Percentiles rank a stretch among this genome's conserved stretches.
These are phyloP conservation scores for Lagodon rhomboides DNA, from an alignment of 2,797 vertebrate genomes.

Conservation along the genomic window DNA sequence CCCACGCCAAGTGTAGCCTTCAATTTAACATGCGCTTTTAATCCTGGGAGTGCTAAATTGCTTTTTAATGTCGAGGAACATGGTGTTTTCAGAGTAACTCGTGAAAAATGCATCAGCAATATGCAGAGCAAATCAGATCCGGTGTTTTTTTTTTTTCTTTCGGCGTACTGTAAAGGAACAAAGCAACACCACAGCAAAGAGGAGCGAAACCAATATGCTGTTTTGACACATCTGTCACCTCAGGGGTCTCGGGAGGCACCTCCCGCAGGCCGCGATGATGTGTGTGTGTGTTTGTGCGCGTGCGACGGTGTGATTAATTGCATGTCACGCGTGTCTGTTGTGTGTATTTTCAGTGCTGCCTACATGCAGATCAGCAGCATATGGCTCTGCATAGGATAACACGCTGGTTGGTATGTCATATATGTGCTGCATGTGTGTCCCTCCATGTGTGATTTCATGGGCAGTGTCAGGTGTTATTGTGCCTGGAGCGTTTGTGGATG, in stretches of 20 bases:
- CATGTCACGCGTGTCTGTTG: constrained; percentile 22
- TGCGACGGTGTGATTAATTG: constrained; percentile 65
- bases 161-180: constrained; percentile 65
- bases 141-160: constrained; percentile 36
- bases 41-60: constrained; percentile 97
- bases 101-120: constrained; percentile 91
- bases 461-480: constrained; percentile 65
- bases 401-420: constrained; percentile 14
- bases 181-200: constrained; percentile 76
- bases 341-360: constrained; percentile 42
- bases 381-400: constrained; percentile 7
- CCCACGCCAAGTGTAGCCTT: constrained; percentile 96
- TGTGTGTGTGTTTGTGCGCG: constrained; percentile 37
- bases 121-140: constrained; percentile 75
- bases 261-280: constrained; percentile 46
- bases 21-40: constrained; percentile 98
- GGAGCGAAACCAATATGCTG: constrained; percentile 80
- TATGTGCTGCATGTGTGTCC: constrained; percentile 3
- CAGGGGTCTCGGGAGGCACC: constrained; percentile 66
- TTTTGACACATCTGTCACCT: constrained; percentile 83
- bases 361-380: constrained; percentile 26
- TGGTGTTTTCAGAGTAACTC: constrained; percentile 91
- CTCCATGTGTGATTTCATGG: constrained; percentile 49
- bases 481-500: constrained; percentile 60
- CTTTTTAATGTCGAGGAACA: constrained; percentile 96